Percentiles rank a stretch among this genome's conserved stretches.
Conservation (phyloP, 1,140 invertebrate species). For the Plectrocnemia conspersa region DNA sequence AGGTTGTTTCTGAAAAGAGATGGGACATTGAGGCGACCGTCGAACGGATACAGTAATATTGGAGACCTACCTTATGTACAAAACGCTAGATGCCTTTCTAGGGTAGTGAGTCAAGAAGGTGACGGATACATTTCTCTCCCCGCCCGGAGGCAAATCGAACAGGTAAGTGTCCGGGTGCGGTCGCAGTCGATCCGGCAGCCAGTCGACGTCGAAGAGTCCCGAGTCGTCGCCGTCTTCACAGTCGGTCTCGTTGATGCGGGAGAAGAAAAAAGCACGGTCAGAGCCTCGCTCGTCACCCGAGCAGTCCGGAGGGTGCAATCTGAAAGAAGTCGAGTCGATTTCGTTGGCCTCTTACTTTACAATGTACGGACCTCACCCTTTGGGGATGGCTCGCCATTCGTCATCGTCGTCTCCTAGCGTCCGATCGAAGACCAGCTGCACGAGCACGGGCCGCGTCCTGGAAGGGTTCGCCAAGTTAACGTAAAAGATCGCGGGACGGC, state of each 20-base stretch:
- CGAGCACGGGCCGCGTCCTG: constrained; percentile 50
- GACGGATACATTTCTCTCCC: constrained; percentile 35
- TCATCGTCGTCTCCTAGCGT: constrained; percentile 28
- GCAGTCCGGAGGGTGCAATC: constrained; percentile 23
- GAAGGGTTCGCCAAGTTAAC: constrained; percentile 61
- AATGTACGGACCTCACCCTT: no score
- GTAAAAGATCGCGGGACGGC: constrained; percentile 65
- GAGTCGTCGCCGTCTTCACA: background rate
- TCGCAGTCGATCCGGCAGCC: constrained; percentile 11
- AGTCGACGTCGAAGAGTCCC: background rate
- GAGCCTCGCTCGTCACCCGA: constrained; percentile 15
- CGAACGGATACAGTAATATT: background rate
- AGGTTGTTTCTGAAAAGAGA: constrained; percentile 77
- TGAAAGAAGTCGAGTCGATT: no score
- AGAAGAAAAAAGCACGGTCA: constrained; percentile 24
- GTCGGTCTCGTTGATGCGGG: background rate
- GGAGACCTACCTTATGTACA: constrained; percentile 30
- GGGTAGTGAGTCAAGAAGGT: constrained; percentile 30
- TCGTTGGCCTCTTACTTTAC: no score
- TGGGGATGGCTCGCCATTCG: background rate
- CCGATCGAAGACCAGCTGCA: constrained; percentile 61
- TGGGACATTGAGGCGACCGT: background rate
- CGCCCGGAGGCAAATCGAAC: constrained; percentile 38
- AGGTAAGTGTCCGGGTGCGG: constrained; percentile 34
- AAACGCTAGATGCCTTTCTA: constrained; percentile 23